Evolutionary conservation across 1,140 invertebrate species (phyloP), one percentile per base, ranked within the genome.

Genomic region (Nephotettix cincticeps): DNA sequence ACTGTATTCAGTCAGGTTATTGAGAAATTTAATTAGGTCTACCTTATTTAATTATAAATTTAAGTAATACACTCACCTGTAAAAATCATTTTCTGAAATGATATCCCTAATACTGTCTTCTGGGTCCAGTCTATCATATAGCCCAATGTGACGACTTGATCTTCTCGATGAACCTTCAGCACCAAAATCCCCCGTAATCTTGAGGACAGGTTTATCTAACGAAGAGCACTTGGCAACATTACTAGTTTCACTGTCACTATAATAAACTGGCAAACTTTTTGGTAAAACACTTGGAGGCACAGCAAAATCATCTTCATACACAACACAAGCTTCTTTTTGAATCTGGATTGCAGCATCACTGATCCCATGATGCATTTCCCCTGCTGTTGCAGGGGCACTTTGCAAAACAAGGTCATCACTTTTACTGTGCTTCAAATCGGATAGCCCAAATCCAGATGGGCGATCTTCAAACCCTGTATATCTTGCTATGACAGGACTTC

Each of bases 91-190:
- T 73, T 88, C 86, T 1, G 85, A 86, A 51, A 89, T 83, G 73
- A 89, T 88, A 75, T 88, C 87, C 32, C 86, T 78, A 69, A 89
- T 87, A 71, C 86, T 87, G 75, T 88, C 86, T 74, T 88, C 86
- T 14, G 87, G 87, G 77, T 88, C 86, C 71, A 88, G 79, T 56
- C 82, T 77, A 76, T 87, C 86, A 66, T 77, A 76, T 13, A 79
- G 56, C 1, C 75, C 75, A 0, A 77, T 72, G 64, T 76, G 73
- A 43, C 74, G 75, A 64, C 75, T 77, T 4, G 58, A 51, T 13
- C 58, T 64, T 45, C 70, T 70, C 14, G 71, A 73, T n/a, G 65
- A 58, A 29, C 56, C 56, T 28, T 71, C 74, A 36, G 23, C 28
- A 68, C 73, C 74, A 69, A 78, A 78, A 54, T 76, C 78, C 17